Evolutionary conservation across 2,113 vertebrate species (phyloP), one percentile per base, ranked within the genome.

Genomic region (Bufo gargarizans): DNA sequence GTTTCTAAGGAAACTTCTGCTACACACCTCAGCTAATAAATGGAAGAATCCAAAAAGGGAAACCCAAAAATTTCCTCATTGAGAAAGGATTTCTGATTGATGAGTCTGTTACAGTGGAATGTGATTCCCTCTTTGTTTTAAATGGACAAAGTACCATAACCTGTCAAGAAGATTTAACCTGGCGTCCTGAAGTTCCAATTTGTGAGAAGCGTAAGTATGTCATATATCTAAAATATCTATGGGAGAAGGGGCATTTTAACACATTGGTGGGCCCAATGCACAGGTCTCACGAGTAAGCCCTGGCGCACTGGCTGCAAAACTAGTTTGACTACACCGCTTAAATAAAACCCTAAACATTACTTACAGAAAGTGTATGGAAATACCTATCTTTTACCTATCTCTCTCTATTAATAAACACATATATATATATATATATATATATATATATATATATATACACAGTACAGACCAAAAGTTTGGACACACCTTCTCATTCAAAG

Each of bases 101-200:
- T n/a, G 19, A 53, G 6, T 43, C 55, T 2, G 3, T 81, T 20
- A 17, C 2, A 45, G 2, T 81, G 78, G 9, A 13, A 13, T 81
- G 78, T 43, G 4, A 81, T 58, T 43, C 9, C 2, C 17, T 3
- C 3, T 61, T 22, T 61, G 12, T 12, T 1, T 17, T 59, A 81
- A 81, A 59, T 16, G 78, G 78, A 33, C 1, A 33, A 59, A 81
- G n/a, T 4, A 59, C 22, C n/a, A 43, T 81, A 33, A 81, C 78
- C 22, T 81, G 78, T 61, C 20, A 53, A 16, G n/a, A 33, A 43
- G 78, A 81, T 59, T 61, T 81, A 16, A 59, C 22, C 2, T 81
- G 78, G 78, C 13, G 59, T 59, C 78, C 78, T 45, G 22, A 81
- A 81, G 11, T 81, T 59, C 78, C 78, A 59, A 81, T 81, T 33